Conservation (phyloP, 2,797 vertebrate species). For the Cheirogaleus major region DNA sequence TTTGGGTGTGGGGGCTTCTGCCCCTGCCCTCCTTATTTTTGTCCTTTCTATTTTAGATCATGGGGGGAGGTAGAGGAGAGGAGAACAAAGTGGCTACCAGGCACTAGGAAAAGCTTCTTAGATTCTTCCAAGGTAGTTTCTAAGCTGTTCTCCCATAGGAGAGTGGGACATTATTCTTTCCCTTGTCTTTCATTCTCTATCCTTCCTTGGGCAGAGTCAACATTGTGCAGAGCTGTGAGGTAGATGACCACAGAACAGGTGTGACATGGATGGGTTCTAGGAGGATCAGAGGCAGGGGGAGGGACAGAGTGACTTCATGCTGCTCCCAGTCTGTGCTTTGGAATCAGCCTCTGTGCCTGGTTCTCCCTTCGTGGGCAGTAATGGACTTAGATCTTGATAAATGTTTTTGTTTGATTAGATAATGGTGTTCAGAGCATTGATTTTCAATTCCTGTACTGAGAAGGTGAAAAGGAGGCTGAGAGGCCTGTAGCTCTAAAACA, state of each 20-base stretch:
- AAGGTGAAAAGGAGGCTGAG: background rate
- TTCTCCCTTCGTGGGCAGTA: background rate
- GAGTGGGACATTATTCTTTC: background rate
- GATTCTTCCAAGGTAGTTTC: background rate
- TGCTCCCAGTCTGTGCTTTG: background rate
- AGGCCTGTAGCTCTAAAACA: background rate
- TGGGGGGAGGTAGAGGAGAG: background rate
- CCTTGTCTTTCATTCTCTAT: background rate
- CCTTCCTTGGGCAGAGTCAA: background rate
- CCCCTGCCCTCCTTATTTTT: background rate
- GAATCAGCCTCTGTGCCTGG: background rate
- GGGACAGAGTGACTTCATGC: background rate
- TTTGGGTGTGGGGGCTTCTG: background rate
- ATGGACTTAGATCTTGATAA: background rate
- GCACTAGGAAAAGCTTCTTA: background rate
- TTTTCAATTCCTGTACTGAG: background rate
- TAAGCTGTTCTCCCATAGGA: background rate
- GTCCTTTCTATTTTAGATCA: background rate
- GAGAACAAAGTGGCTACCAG: background rate
- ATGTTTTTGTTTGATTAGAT: background rate
- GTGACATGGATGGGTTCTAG: background rate
- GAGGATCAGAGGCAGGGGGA: background rate
- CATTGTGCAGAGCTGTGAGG: background rate
- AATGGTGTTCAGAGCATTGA: background rate
- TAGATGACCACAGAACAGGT: background rate